Evolutionary conservation across 2,797 vertebrate species (phyloP), one percentile per base, ranked within the genome.

Genomic region (Podarcis siculus): DNA sequence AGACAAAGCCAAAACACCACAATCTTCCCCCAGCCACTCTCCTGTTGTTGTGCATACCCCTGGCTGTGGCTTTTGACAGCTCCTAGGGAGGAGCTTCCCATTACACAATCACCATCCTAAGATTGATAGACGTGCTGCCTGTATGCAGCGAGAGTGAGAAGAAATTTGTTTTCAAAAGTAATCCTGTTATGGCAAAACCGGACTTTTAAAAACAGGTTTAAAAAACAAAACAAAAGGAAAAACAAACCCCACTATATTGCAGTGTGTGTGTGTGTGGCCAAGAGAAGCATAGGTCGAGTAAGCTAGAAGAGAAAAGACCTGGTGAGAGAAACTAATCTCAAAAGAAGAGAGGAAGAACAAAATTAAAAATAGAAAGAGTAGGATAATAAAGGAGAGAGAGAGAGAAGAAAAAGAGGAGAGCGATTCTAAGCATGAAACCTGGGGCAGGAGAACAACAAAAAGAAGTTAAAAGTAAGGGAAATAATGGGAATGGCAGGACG

Each of bases 61-160:
- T 91, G 27, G 90, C 92, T 37, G 87, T 87, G 78, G 69, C 83
- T 86, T 86, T 90, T 95, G 95, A 95, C 95, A 95, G 94, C 94
- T 95, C 82, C 83, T 39, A 85, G 88, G 83, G 83, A 85, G 83
- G 88, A 89, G 83, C 69, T 82, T 89, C 83, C 71, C 66, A 85
- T 85, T 89, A 89, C 83, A 89, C 83, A 88, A 88, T 78, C 77
- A 45, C 66, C 30, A 84, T 61, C 82, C 87, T 88, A 61, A 61
- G 82, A 75, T 61, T 88, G 82, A 76, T 42, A 66, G 45, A 79
- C 13, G 69, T n/a, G 30, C 45, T 61, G 69, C 21, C 19, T 73
- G 64, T 19, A 45, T 35, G 17, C 10, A 69, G 42, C 30, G 69
- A 83, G 75, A 32, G 73, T 27, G 37, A 37, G 8, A 27, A 8